phyloP scores from a whole-genome alignment of 2,888 invertebrate species.

The Tiliacea aurago region DNA sequence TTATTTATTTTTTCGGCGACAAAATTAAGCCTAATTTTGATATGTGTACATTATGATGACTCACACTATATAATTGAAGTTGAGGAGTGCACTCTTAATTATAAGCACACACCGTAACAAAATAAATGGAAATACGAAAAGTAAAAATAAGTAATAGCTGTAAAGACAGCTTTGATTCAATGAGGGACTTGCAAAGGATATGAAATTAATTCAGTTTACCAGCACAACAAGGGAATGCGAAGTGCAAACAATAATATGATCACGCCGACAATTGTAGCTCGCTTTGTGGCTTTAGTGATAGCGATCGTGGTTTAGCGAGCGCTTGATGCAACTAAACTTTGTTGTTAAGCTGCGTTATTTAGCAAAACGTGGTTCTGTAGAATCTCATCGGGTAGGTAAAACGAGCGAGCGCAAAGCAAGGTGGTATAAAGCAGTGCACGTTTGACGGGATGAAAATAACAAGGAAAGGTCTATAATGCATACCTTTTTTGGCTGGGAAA shows the following conservation, averaged over 20 bases:
- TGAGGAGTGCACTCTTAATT: neutral
- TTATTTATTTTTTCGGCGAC: no score
- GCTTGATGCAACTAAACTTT: conserved; percentile 31
- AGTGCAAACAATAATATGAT: conserved; percentile 55
- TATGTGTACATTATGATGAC: no score
- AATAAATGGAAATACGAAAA: neutral
- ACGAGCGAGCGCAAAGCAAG: no score
- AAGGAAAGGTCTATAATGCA: neutral
- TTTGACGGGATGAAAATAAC: neutral
- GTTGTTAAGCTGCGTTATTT: conserved; percentile 18
- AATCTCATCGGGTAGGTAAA: neutral
- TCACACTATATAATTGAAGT: no score
- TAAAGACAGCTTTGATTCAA: conserved; percentile 24
- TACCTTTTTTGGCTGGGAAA: no score
- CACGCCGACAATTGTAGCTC: conserved; percentile 14
- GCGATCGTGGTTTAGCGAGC: conserved; percentile 40
- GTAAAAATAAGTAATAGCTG: neutral
- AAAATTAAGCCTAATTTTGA: no score
- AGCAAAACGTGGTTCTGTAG: neutral
- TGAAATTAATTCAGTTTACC: conserved; percentile 42
- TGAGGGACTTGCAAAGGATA: conserved; percentile 2
- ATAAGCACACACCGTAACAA: neutral
- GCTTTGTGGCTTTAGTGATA: conserved; percentile 43
- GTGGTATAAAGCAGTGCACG: neutral
- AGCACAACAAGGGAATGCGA: conserved; percentile 33